These are phyloP conservation scores for Cryptoleucopteryx plumbea DNA, from an alignment of 2,113 vertebrate species.

Conservation along the genomic window DNA sequence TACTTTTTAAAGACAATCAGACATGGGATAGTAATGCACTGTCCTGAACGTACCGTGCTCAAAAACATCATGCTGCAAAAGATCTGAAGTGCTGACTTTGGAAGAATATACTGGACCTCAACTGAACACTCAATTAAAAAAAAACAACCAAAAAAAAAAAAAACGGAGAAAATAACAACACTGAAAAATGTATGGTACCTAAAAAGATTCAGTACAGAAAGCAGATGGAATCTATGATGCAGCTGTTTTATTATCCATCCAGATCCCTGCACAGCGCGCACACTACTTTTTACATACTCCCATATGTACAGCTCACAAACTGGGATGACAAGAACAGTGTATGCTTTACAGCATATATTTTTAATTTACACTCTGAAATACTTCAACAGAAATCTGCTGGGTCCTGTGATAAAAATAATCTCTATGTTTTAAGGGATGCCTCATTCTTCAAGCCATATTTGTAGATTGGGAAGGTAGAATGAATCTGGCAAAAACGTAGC, in stretches of 20 bases:
- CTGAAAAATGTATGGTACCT: slow-evolving; percentile 48
- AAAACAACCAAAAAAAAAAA: background rate
- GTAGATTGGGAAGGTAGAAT: background rate
- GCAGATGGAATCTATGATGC: slow-evolving; percentile 23
- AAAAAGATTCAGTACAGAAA: slow-evolving; percentile 50
- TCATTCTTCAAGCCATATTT: background rate
- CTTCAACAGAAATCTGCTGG: slow-evolving; percentile 43
- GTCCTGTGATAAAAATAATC: slow-evolving; percentile 53
- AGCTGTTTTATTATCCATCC: slow-evolving; percentile 55
- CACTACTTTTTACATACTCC: slow-evolving; percentile 38
- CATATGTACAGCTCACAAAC: slow-evolving; percentile 54
- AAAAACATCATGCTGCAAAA: background rate
- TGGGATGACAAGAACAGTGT: slow-evolving; percentile 34
- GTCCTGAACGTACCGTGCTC: background rate
- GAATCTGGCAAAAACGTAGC: background rate
- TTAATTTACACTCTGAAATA: slow-evolving; percentile 53
- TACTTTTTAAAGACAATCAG: background rate
- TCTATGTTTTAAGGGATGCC: slow-evolving; percentile 15
- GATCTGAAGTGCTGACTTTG: background rate
- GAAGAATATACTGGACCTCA: background rate
- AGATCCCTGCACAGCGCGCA: background rate
- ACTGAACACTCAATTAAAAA: background rate
- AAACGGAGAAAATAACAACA: background rate
- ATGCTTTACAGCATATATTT: slow-evolving; percentile 53
- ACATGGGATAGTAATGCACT: background rate